phyloP scores from a whole-genome alignment of 2,113 vertebrate species.

The Kobus ellipsiprymnus region DNA sequence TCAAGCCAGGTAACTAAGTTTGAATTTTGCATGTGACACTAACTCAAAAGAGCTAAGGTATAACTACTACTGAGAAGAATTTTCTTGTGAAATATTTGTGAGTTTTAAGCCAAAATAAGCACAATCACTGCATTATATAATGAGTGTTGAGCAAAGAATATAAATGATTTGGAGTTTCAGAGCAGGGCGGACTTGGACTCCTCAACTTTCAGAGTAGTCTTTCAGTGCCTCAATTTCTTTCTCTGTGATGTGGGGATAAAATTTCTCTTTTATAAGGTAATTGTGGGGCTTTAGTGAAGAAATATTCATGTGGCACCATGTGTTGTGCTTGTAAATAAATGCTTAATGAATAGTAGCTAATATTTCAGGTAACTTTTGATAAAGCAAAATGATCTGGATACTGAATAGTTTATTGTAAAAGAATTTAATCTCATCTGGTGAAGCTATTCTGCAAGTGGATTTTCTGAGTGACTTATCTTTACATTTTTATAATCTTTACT shows the following conservation, averaged over 20 bases:
- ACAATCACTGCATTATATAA: not conserved
- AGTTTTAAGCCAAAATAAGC: not conserved
- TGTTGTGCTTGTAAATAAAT: not conserved
- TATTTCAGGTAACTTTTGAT: not conserved
- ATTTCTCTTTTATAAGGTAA: not conserved
- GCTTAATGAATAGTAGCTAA: not conserved
- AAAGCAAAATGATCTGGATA: not conserved
- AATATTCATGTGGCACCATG: not conserved
- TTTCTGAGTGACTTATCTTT: not conserved
- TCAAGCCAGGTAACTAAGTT: not conserved
- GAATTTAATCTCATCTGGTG: not conserved
- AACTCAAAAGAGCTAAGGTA: not conserved
- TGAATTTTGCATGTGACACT: not conserved
- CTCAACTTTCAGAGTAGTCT: not conserved
- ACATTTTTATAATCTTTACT: slow-evolving; percentile 19
- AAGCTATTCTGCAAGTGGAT: not conserved
- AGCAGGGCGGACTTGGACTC: not conserved
- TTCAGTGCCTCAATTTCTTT: not conserved
- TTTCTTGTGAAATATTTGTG: not conserved
- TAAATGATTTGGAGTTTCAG: not conserved
- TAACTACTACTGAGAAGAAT: not conserved
- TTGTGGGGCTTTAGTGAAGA: not conserved
- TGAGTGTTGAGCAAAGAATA: not conserved
- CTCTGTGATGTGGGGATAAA: not conserved
- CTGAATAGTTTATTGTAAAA: not conserved